Evolutionary conservation across 2,797 vertebrate genomes (phyloP).

Genomic region (Emydoidea blandingii): DNA sequence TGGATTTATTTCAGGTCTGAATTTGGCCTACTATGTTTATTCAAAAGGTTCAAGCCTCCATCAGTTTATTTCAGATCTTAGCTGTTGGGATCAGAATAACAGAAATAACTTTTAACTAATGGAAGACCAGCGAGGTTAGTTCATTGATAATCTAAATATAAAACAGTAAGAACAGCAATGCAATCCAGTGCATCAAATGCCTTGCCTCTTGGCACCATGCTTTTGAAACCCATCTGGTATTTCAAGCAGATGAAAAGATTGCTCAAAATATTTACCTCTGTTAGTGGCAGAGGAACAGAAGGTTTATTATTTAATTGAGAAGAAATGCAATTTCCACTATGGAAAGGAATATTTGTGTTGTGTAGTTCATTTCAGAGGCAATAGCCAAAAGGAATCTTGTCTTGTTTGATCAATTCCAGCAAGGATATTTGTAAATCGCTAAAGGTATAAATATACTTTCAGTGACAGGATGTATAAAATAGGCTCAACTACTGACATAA

Average conservation of each 20-base stretch:
- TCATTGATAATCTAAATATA: background rate
- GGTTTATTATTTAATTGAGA: conserved; percentile 53
- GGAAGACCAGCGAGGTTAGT: background rate
- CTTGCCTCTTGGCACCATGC: background rate
- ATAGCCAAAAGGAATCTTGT: conserved; percentile 58
- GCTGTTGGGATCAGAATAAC: background rate
- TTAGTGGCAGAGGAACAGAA: conserved; percentile 68
- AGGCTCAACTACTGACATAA: conserved; percentile 51
- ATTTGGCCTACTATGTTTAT: rapidly evolving
- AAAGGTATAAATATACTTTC: conserved; percentile 40
- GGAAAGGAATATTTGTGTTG: conserved; percentile 46
- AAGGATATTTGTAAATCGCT: background rate
- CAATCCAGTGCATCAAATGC: conserved; percentile 7
- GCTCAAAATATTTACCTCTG: conserved; percentile 58
- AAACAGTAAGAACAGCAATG: background rate
- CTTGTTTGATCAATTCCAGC: conserved; percentile 54
- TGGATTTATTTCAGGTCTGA: background rate
- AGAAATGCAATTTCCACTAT: conserved; percentile 54
- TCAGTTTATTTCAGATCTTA: background rate
- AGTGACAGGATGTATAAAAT: conserved; percentile 31
- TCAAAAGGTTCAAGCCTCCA: background rate
- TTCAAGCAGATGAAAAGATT: conserved; percentile 56
- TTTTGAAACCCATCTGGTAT: conserved; percentile 57
- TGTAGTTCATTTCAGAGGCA: conserved; percentile 1
- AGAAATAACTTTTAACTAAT: background rate